A percentile compares a stretch with the other conserved stretches of the same genome.
phyloP scores from a whole-genome alignment of 1,140 invertebrate genomes.

The Cherax destructor region DNA sequence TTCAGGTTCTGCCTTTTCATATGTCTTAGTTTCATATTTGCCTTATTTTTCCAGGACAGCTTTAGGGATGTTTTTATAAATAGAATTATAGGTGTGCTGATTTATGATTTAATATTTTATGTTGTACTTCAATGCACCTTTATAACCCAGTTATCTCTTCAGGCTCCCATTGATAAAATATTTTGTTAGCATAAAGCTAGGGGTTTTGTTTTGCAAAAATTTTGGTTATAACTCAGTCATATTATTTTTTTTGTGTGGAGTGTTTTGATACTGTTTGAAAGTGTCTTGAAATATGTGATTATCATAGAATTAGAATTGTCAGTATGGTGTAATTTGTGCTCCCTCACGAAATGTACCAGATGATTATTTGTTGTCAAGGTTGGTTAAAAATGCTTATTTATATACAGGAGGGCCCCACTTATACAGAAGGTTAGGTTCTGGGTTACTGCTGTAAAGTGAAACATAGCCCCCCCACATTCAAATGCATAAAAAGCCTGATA shows the following conservation, averaged over 20 bases:
- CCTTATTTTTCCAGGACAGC: conserved; percentile 7
- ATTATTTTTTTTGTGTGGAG: conserved; percentile 39
- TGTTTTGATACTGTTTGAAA: conserved; percentile 40
- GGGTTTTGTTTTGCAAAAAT: not conserved
- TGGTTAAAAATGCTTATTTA: conserved; percentile 32
- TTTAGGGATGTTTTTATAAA: conserved; percentile 41
- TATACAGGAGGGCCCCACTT: not conserved
- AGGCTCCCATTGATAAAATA: not conserved
- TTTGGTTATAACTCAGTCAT: not conserved
- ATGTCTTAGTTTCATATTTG: not conserved
- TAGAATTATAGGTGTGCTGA: conserved; percentile 51
- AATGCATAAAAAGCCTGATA: too few relatives aligned
- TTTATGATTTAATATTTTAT: conserved; percentile 19
- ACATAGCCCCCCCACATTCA: too few relatives aligned
- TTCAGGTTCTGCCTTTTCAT: not conserved
- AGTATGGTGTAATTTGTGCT: not conserved
- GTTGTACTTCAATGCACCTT: conserved; percentile 19
- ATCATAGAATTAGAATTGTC: not conserved
- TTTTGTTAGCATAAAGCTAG: not conserved
- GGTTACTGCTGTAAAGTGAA: too few relatives aligned
- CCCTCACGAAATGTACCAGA: conserved; percentile 9
- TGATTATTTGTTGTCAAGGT: conserved; percentile 29
- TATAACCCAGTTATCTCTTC: conserved; percentile 33
- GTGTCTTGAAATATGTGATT: conserved; percentile 28
- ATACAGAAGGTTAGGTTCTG: too few relatives aligned